Percentiles rank a stretch among this genome's conserved stretches.
Conservation (phyloP, 2,113 vertebrate species). For the Myotis brandtii region DNA sequence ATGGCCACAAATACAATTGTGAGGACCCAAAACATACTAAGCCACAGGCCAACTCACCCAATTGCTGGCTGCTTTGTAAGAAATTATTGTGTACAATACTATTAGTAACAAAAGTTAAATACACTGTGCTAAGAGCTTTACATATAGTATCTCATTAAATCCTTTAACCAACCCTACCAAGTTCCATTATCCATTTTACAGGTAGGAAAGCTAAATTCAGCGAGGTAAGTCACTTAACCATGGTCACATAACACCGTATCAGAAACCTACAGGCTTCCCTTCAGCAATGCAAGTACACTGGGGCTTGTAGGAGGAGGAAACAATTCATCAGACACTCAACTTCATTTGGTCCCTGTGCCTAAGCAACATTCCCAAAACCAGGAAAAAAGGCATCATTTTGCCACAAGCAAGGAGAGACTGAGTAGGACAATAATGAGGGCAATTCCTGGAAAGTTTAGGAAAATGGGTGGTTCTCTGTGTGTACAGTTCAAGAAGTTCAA, state of each 20-base stretch:
- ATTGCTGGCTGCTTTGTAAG: not conserved
- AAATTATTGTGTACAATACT: constrained; percentile 26
- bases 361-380: not conserved
- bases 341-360: constrained; percentile 21
- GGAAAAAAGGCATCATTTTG: constrained; percentile 7
- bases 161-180: constrained; percentile 28
- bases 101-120: constrained; percentile 14
- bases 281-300: not conserved
- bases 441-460: constrained; percentile 50
- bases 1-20: not conserved
- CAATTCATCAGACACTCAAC: constrained; percentile 4
- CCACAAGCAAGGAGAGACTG: constrained; percentile 25
- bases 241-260: constrained; percentile 15
- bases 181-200: constrained; percentile 43
- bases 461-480: not conserved
- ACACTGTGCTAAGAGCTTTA: not conserved
- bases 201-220: constrained; percentile 55
- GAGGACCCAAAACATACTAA: constrained; percentile 24
- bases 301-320: not conserved
- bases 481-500: constrained; percentile 34
- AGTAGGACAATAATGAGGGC: constrained; percentile 8
- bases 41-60: not conserved
- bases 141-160: constrained; percentile 50
- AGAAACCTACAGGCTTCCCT: constrained; percentile 44
- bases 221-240: constrained; percentile 36